Evolutionary conservation across 2,797 vertebrate species (phyloP), one percentile per base, ranked within the genome.

Genomic region (Gymnoscopelus microlampas): DNA sequence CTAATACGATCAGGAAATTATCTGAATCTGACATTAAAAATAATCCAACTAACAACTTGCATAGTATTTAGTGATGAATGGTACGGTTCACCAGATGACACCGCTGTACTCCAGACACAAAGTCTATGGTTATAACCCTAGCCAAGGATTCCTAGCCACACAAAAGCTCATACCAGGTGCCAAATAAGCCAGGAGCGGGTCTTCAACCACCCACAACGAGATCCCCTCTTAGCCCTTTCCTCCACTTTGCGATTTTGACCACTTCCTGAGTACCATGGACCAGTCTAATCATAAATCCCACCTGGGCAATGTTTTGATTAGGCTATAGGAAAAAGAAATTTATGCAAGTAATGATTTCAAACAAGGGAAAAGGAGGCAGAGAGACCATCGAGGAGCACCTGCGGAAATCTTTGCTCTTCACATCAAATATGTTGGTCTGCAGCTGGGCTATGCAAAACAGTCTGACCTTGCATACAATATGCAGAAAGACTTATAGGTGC

Each of bases 11-110:
- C 86, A 87, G 82, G 82, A 73, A 81, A 55, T 73, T 74, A 66
- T 53, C 29, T 35, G 88, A 86, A 85, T 81, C 89, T 87, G 88
- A 91, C 89, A 89, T 87, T 64, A 87, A 87, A 86, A 89, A n/a
- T 83, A 92, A 91, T 90, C 89, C 89, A 54, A 76, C 68, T 66
- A 82, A 89, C 88, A 85, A 91, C 88, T 89, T 88, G 85, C 85
- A 90, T 90, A 89, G 87, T 89, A 80, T 91, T 86, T 66, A 88
- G 81, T 60, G 57, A 85, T 90, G 83, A 91, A 91, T 90, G 90
- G 91, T 90, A 74, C 88, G 78, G 79, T 81, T 89, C 88, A 78
- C 89, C 85, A 81, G 80, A 85, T 84, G 87, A 85, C 91, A 89
- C 91, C 81, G 50, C 76, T 83, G 82, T 76, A 73, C 89, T 88